These are phyloP conservation scores for Platyscapa corneri DNA, from an alignment of 1,140 invertebrate genomes.

Conservation along the genomic window DNA sequence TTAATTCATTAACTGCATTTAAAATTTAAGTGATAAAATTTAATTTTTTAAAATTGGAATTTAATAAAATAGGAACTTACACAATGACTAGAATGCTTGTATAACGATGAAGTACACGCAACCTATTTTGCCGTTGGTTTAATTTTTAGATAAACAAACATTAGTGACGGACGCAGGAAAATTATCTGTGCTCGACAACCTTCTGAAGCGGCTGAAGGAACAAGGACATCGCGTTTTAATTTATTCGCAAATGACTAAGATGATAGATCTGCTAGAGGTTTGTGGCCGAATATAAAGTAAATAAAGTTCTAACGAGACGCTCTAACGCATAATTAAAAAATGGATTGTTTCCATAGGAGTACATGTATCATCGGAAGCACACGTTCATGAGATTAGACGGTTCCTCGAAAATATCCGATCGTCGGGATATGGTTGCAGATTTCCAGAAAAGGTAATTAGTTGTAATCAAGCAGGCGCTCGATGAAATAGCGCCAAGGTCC, in stretches of 20 bases:
- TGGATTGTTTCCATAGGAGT: slow-evolving; percentile 78
- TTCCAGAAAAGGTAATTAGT: slow-evolving; percentile 82
- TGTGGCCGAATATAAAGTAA: slow-evolving; percentile 57
- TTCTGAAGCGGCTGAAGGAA: slow-evolving; percentile 88
- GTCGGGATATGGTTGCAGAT: slow-evolving; percentile 94
- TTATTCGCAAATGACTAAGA: slow-evolving; percentile 98
- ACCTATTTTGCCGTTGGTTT: neutral
- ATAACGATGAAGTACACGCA: no score
- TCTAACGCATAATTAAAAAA: neutral
- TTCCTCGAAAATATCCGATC: slow-evolving; percentile 92
- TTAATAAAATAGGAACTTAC: no score
- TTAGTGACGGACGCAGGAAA: slow-evolving; percentile 95
- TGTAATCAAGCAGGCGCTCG: no score
- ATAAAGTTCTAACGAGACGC: neutral
- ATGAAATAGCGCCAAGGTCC: no score
- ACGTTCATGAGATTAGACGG: slow-evolving; percentile 95
- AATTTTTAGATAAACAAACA: slow-evolving; percentile 87
- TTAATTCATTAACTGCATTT: no score
- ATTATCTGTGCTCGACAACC: slow-evolving; percentile 89
- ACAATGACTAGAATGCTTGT: no score
- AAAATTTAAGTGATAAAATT: no score
- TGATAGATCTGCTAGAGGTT: slow-evolving; percentile 97
- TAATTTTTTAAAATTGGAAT: no score
- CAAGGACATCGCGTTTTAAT: slow-evolving; percentile 94
- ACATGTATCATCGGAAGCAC: slow-evolving; percentile 94